These are phyloP conservation scores for Leptodactylus fallax DNA, from an alignment of 2,797 vertebrate genomes.

Conservation along the genomic window DNA sequence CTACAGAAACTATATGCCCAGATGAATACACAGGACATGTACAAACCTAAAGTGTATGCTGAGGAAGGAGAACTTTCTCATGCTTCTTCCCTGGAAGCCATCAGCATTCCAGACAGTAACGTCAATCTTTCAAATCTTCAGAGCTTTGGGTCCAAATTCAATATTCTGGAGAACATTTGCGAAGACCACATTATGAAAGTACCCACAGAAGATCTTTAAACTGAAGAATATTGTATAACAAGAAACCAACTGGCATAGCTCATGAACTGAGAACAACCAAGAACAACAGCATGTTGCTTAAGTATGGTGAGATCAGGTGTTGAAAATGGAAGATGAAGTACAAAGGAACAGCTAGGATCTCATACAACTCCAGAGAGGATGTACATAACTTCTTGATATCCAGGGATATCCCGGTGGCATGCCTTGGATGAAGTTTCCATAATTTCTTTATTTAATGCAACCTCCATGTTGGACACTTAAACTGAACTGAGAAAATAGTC, in stretches of 20 bases:
- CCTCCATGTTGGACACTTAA: neutral
- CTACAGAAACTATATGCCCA: constrained; percentile 41
- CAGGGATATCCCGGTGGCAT: no score
- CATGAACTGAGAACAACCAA: neutral
- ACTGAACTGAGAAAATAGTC: neutral
- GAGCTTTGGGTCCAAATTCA: constrained; percentile 58
- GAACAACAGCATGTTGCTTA: neutral
- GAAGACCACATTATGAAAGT: neutral
- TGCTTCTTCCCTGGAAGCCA: constrained; percentile 45
- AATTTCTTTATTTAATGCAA: no score
- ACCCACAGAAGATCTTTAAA: neutral
- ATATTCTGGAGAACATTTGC: constrained; percentile 50
- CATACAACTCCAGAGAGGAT: neutral
- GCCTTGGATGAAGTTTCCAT: neutral
- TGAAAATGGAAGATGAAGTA: constrained; percentile 7
- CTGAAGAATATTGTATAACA: neutral
- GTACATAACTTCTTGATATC: no score
- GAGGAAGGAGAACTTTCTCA: constrained; percentile 51
- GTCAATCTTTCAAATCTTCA: neutral
- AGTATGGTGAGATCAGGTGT: neutral
- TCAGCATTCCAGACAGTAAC: constrained; percentile 38
- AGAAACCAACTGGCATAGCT: neutral
- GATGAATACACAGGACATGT: neutral
- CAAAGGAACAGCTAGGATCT: neutral
- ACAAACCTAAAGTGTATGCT: constrained; percentile 35